These are phyloP conservation scores for Apamea anceps DNA, from an alignment of 2,888 invertebrate genomes.

Conservation along the genomic window DNA sequence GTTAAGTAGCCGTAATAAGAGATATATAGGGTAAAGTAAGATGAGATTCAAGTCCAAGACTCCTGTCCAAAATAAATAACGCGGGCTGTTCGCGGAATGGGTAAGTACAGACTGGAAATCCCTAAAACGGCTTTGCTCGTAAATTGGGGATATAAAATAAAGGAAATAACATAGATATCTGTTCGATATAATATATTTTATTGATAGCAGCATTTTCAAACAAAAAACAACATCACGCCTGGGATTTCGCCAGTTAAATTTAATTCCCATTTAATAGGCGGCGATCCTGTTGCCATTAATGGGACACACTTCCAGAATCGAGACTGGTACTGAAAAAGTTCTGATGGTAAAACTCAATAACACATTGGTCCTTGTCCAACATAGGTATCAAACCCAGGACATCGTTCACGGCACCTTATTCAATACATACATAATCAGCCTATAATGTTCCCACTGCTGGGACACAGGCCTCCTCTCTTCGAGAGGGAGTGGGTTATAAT, in stretches of 20 bases:
- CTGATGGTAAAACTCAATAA: neutral
- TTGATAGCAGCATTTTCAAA: neutral
- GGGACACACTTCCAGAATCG: neutral
- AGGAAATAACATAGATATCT: conserved; percentile 44
- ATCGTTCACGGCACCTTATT: neutral
- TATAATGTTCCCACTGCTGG: no score
- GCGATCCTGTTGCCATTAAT: neutral
- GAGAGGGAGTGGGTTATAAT: no score
- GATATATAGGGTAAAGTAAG: conserved; percentile 46
- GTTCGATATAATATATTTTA: conserved; percentile 11
- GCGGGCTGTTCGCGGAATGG: conserved; percentile 68
- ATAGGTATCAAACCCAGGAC: no score
- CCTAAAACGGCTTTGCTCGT: conserved; percentile 66
- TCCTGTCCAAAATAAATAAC: conserved; percentile 68
- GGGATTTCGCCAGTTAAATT: neutral
- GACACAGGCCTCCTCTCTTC: no score
- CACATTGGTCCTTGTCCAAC: no score
- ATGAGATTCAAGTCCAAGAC: conserved; percentile 66
- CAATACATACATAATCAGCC: no score
- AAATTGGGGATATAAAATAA: conserved; percentile 65
- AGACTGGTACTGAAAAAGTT: neutral
- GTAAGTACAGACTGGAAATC: conserved; percentile 70
- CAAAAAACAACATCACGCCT: neutral
- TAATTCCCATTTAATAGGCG: neutral
- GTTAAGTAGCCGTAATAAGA: conserved; percentile 8